Base-by-base conservation (phyloP, 2,797 vertebrate genomes). In the Mus caroli region DNA sequence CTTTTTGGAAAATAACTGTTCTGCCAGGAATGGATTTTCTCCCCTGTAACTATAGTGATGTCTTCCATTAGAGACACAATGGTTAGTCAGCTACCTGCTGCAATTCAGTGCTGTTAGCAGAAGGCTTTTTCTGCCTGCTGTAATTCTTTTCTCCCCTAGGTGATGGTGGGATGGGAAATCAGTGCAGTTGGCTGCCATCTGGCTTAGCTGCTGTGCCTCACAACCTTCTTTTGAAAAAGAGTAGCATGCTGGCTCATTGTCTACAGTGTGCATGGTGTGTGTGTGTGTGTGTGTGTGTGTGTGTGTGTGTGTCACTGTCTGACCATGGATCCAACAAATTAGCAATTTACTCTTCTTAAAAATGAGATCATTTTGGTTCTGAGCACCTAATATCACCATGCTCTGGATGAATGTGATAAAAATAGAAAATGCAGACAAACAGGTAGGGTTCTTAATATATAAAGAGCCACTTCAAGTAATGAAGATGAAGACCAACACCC, bases 1-100 rank as follows among this genome's bases (percentile, higher is more conserved):
- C 28, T 37, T 85, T 90, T 92, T 95, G 54, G 15, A 90, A 88
- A 92, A 64, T 78, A 89, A 84, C 73, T 94, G 13, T 69, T 94
- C 43, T 78, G 46, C 91, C 37, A 60, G 31, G 34, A 90, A 64
- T 62, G 52, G 26, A 43, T 84, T 94, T 89, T 73, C 50, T 62
- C 60, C 26, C 91, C 79, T 91, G 8, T 22, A 58, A 37, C 80
- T 78, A 26, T 34, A 82, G 56, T 46, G 31, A 54, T 64, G 17
- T 17, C 71, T 92, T 76, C 56, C 34, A 78, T 80, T 78, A 90
- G 69, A 91, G 83, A 93, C 95, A 89, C 10, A 90, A 19, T 62
- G 75, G 56, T 56, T 82, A 78, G 78, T 76, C 31, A 80, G 67
- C 60, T 62, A 34, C 73, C 88, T 75, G 13, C 54, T 73, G 43